A percentile compares a stretch with the other conserved stretches of the same genome.
Evolutionary conservation across 2,113 vertebrate genomes (phyloP).

Genomic region (Boleophthalmus pectinirostris): DNA sequence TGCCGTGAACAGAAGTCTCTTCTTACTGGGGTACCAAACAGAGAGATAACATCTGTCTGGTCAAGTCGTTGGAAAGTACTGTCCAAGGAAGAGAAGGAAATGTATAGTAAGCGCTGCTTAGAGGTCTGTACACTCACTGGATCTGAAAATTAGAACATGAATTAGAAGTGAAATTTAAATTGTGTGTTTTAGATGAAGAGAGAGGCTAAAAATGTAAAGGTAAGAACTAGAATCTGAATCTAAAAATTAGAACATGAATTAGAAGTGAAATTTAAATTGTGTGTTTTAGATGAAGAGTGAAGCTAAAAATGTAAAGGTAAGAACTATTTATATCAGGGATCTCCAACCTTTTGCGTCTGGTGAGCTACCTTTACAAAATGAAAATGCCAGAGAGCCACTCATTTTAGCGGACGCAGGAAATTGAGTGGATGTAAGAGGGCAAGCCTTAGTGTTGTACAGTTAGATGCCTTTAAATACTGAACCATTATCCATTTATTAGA

Average conservation of each 20-base stretch:
- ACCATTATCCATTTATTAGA: too few relatives aligned
- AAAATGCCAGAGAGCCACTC: too few relatives aligned
- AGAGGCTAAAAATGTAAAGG: constrained; percentile 25
- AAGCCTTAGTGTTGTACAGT: too few relatives aligned
- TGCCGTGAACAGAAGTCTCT: background rate
- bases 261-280: background rate
- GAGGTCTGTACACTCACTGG: background rate
- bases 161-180: background rate
- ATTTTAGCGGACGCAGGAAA: too few relatives aligned
- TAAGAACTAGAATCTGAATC: background rate
- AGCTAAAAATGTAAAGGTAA: constrained; percentile 26
- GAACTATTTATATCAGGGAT: background rate
- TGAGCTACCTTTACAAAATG: too few relatives aligned
- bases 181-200: constrained; percentile 49
- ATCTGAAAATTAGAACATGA: background rate
- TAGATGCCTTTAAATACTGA: too few relatives aligned
- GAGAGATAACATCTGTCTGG: background rate
- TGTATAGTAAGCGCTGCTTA: background rate
- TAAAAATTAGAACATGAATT: background rate
- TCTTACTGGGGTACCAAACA: background rate
- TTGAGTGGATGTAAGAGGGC: too few relatives aligned
- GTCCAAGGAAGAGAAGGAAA: background rate
- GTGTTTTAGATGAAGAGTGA: constrained; percentile 52
- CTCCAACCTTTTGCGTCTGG: too few relatives aligned
- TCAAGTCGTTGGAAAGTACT: background rate